phyloP scores from a whole-genome alignment of 1,140 invertebrate genomes.

The Antheraea pernyi region DNA sequence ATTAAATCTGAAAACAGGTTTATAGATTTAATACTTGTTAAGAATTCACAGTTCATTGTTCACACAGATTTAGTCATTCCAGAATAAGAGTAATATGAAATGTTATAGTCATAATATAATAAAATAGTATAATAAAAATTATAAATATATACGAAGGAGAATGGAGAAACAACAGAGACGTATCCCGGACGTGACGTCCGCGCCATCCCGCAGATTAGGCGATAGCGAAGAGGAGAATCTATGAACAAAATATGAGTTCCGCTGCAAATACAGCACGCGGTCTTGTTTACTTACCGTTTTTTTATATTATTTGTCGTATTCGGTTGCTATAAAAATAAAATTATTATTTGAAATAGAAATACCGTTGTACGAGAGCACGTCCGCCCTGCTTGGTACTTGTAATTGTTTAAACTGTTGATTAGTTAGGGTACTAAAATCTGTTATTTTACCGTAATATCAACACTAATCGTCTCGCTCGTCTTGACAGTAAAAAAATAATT shows the following conservation, averaged over 20 bases:
- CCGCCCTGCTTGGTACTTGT: conserved; percentile 13
- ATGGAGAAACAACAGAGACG: conserved; percentile 66
- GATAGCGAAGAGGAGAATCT: conserved; percentile 62
- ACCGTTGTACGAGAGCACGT: conserved; percentile 31
- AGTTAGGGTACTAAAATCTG: neutral
- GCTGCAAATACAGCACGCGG: conserved; percentile 59
- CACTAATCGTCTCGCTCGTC: too few relatives aligned
- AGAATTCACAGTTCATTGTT: too few relatives aligned
- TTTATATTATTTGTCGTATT: conserved; percentile 61
- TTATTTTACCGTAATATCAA: too few relatives aligned
- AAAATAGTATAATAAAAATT: conserved; percentile 1
- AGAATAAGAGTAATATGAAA: too few relatives aligned
- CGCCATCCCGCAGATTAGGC: conserved; percentile 58
- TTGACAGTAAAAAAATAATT: too few relatives aligned
- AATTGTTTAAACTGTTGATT: neutral
- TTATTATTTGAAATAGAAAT: conserved; percentile 40
- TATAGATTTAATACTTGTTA: too few relatives aligned
- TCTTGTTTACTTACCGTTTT: conserved; percentile 69
- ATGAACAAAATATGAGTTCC: conserved; percentile 55
- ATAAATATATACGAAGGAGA: conserved; percentile 29
- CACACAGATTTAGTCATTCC: too few relatives aligned
- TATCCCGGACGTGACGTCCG: conserved; percentile 57
- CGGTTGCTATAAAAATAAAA: conserved; percentile 39
- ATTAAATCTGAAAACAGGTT: too few relatives aligned
- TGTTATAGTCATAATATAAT: too few relatives aligned